A percentile compares a stretch with the other conserved stretches of the same genome.
These are phyloP conservation scores for Calycopis cecrops DNA, from an alignment of 1,140 invertebrate genomes.

Conservation along the genomic window DNA sequence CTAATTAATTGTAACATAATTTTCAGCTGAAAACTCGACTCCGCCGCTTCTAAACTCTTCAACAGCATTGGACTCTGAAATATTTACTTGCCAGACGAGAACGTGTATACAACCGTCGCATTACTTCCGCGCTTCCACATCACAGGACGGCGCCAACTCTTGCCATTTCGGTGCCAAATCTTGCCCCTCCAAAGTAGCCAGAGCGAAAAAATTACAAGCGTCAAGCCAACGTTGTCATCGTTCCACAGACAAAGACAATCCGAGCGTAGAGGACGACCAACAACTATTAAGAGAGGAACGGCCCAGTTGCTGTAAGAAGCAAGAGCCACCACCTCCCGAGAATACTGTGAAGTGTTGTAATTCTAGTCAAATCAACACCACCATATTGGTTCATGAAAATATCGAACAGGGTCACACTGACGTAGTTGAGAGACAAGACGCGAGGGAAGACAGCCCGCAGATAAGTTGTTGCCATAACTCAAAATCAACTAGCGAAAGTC, in stretches of 20 bases:
- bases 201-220: constrained; percentile 36
- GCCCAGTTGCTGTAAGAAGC: constrained; percentile 48
- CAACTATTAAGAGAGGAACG: constrained; percentile 39
- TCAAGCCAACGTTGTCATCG: constrained; percentile 31
- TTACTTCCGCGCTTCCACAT: constrained; percentile 43
- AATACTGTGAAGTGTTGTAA: constrained; percentile 41
- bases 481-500: constrained; percentile 44
- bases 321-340: constrained; percentile 34
- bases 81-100: constrained; percentile 56
- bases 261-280: constrained; percentile 55
- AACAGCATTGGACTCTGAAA: constrained; percentile 45
- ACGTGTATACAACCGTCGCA: constrained; percentile 63
- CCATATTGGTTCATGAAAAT: constrained; percentile 35
- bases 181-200: constrained; percentile 57
- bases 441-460: constrained; percentile 50
- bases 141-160: constrained; percentile 31
- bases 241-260: constrained; percentile 47
- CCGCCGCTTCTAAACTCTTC: constrained; percentile 49
- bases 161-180: constrained; percentile 54
- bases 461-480: constrained; percentile 53
- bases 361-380: constrained; percentile 32
- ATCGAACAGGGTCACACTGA: constrained; percentile 7
- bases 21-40: constrained; percentile 54
- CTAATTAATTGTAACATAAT: neutral
- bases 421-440: constrained; percentile 17